Evolutionary conservation across 2,113 vertebrate species (phyloP).

Genomic region (Regulus satrapa): DNA sequence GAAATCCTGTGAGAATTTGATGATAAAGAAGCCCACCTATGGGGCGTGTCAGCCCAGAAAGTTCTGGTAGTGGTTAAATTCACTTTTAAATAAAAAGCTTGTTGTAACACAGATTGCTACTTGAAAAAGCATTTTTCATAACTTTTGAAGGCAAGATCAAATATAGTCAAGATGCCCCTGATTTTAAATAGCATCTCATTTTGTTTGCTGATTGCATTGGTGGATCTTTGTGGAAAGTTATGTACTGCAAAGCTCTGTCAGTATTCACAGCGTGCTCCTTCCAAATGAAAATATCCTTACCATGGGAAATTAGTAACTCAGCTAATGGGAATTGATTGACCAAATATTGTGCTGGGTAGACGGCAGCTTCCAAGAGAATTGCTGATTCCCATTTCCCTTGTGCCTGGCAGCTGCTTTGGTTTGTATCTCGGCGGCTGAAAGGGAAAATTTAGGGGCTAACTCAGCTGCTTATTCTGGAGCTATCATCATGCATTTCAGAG

Average conservation of each 20-base stretch:
- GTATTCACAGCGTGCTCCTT: not conserved
- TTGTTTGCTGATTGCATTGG: not conserved
- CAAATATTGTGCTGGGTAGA: not conserved
- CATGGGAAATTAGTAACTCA: not conserved
- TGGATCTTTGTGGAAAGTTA: not conserved
- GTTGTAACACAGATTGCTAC: not conserved
- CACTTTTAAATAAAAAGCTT: not conserved
- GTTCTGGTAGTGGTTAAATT: not conserved
- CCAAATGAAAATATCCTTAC: not conserved
- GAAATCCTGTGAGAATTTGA: not conserved
- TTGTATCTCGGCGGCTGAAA: not conserved
- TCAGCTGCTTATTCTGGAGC: not conserved
- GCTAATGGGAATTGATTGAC: not conserved
- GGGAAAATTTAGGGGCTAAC: not conserved
- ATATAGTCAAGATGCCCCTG: not conserved
- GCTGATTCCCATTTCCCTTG: not conserved
- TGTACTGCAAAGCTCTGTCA: not conserved
- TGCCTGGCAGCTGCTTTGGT: not conserved
- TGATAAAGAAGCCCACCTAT: not conserved
- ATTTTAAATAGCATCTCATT: not conserved
- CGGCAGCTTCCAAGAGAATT: not conserved
- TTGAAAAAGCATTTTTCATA: not conserved
- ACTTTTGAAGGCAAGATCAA: not conserved
- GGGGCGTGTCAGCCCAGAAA: not conserved
- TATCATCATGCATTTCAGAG: not conserved